Evolutionary conservation across 2,888 invertebrate species (phyloP).

Genomic region (Protodeltote pygarga): DNA sequence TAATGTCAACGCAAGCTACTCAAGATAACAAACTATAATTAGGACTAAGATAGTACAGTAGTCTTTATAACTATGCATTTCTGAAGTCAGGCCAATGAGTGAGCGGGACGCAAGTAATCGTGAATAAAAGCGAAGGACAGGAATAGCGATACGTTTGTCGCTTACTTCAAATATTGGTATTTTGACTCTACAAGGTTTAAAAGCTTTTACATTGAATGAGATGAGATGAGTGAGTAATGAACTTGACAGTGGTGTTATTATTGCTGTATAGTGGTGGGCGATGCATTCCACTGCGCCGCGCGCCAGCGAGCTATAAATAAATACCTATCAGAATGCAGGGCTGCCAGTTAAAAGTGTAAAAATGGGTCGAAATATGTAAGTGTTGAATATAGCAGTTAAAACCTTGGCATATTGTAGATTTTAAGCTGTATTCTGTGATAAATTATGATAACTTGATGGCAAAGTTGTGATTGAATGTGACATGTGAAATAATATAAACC

Average conservation of each 20-base stretch:
- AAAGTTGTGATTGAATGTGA: too few relatives aligned
- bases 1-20: slow-evolving; percentile 48
- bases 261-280: slow-evolving; percentile 68
- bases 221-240: slow-evolving; percentile 76
- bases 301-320: slow-evolving; percentile 66
- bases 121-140: too few relatives aligned
- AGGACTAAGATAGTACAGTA: slow-evolving; percentile 43
- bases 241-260: slow-evolving; percentile 83
- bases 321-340: slow-evolving; percentile 59
- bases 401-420: too few relatives aligned
- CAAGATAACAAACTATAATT: slow-evolving; percentile 56
- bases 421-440: too few relatives aligned
- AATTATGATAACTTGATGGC: too few relatives aligned
- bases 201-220: slow-evolving; percentile 46
- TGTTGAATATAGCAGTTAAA: too few relatives aligned
- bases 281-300: slow-evolving; percentile 69
- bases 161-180: too few relatives aligned
- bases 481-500: too few relatives aligned
- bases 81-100: too few relatives aligned
- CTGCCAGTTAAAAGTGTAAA: slow-evolving; percentile 34
- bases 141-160: too few relatives aligned
- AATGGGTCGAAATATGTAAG: slow-evolving; percentile 27
- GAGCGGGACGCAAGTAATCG: too few relatives aligned
- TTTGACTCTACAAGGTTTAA: too few relatives aligned
- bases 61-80: neutral